Evolutionary conservation across 2,797 vertebrate species (phyloP), one percentile per base, ranked within the genome.

Genomic region (Thunnus albacares): DNA sequence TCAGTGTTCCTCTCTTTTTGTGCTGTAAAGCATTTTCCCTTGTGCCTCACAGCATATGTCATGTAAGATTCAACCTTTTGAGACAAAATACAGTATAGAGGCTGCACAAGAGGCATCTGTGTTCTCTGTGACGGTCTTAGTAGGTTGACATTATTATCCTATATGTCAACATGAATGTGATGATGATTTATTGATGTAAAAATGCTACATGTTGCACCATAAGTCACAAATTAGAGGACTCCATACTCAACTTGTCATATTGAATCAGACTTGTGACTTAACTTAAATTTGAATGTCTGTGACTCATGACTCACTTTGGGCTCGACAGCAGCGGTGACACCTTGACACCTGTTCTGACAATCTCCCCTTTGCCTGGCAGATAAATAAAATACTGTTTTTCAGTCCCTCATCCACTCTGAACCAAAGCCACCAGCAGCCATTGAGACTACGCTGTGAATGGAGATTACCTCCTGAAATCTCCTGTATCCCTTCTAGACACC

Each of bases 381-480:
- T 82, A 86, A 88, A 89, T 82, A 75, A 82, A 82, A 83, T 67
- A 75, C 52, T 20, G 57, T 78, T 49, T 1, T 64, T 81, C 47
- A 63, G 75, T 80, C 80, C 72, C 84, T 65, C 86, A 86, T 82
- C 64, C 76, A 64, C 69, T 71, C 78, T 75, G 75, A 89, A 79
- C 77, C 79, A 78, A 86, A 87, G 76, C 86, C 80, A 89, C 85
- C 86, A 81, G 76, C 77, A 89, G 79, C 76, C 86, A 77, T 83
- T 89, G 67, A 91, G 81, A 85, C 73, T 76, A 68, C 68, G 59
- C 70, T 64, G 75, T 77, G 64, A 86, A 86, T 79, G 73, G 82
- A 91, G 90, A 91, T 92, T 91, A 90, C 86, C 79, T 85, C 73
- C 75, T 72, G 80, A 90, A 87, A 90, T 92, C 88, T 89, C 68